Evolutionary conservation across 2,888 invertebrate genomes (phyloP), one percentile per base, ranked within the genome.

Genomic region (Drosophila formosana): DNA sequence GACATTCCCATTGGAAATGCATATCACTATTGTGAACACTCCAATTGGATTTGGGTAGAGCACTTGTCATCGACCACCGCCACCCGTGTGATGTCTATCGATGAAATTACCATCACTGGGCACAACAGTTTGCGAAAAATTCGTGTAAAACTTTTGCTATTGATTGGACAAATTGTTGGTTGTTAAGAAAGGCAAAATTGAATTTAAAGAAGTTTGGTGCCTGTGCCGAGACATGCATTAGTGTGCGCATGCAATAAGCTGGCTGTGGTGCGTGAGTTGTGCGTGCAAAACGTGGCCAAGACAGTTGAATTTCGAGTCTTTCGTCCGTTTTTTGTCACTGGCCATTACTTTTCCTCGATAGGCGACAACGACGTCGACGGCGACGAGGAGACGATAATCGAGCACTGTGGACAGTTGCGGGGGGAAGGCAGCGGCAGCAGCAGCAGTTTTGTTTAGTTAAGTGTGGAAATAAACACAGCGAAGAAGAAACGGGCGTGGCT

Each of bases 71-170:
- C 66, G 70, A 9, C 56, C 74, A 80, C 64, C 75, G 25, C 55
- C 56, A 66, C 30, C 30, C 47, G 25, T 51, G 47, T 51, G 47
- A 49, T 62, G 32, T n/a, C 18, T 78, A 78, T 78, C 80, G 76
- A 70, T 74, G 66, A 61, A 60, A 80, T 65, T 80, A 82, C 73
- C 85, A 82, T 66, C 83, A 75, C 82, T 81, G 76, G 71, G 79
- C 81, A 86, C 84, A 81, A 86, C 83, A 86, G 81, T 83, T 83
- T 86, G 83, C 83, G 79, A 86, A 83, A 83, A 82, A 50, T 79
- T 74, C 64, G 72, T 75, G 71, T 76, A 69, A 82, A 85, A 83
- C 57, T 58, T 58, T 67, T 23, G 37, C 55, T 78, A 82, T 83
- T 80, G 75, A 79, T 81, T 83, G 66, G 66, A 53, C 28, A 78